Evolutionary conservation across 2,113 vertebrate species (phyloP), one percentile per base, ranked within the genome.

Genomic region (Melanerpes aurifrons): DNA sequence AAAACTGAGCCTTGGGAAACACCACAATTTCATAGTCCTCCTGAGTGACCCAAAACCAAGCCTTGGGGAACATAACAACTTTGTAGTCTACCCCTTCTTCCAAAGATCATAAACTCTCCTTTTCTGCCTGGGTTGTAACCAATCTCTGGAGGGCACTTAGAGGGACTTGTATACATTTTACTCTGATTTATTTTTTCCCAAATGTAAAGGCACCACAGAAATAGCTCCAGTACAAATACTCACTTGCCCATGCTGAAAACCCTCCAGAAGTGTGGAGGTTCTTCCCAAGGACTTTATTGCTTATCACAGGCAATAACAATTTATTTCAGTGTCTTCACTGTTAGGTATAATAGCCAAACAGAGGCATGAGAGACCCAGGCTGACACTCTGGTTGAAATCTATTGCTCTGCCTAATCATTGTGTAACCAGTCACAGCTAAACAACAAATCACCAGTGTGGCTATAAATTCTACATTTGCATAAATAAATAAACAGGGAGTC

Each of bases 391-490:
- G 29, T 82, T 94, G 68, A 93, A 85, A 95, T 89, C 29, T 92
- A 92, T 92, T 93, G 54, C 75, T 91, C 77, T 93, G 45, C 68
- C 72, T 96, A 64, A 66, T 92, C 62, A 67, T 66, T 76, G n/a
- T 68, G 53, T 64, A 94, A 89, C 26, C 61, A 85, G 58, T 66
- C 64, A 28, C 6, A 0, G 87, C 26, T 59, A 70, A 93, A 88
- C 56, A 86, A 90, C 81, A 85, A 80, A 86, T 95, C 86, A 96
- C 78, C 68, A 77, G 24, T 61, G 80, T 71, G 67, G 29, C 71
- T 94, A 86, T 92, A 94, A 95, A 95, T 91, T 12, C 16, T 88
- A 40, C 12, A 80, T 92, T 92, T 93, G 86, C 85, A 92, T 90
- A 93, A 92, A 94, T 94, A 95, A 94, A 87, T 75, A 86, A 89